A percentile compares a stretch with the other conserved stretches of the same genome.
Conservation (phyloP, 2,113 vertebrate species). For the Brachionichthys hirsutus region DNA sequence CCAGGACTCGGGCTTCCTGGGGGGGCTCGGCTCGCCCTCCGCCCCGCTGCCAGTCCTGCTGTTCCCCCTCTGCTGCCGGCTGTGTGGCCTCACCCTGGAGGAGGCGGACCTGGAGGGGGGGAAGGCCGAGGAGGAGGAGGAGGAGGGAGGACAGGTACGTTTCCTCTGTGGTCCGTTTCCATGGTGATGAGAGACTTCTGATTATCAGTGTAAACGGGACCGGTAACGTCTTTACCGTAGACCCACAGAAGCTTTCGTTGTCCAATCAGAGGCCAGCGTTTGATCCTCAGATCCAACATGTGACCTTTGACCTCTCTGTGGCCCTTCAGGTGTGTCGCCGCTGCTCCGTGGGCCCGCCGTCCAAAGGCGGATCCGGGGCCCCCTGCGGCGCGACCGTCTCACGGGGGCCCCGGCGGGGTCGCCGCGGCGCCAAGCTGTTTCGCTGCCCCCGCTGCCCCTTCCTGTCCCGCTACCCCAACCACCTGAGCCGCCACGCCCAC, state of each 20-base stretch:
- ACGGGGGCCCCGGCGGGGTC: neutral
- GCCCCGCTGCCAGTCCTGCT: conserved; percentile 84
- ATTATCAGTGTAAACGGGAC: too few species aligned
- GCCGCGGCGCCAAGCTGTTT: conserved; percentile 78
- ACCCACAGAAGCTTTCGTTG: too few species aligned
- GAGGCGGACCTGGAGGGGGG: conserved; percentile 59
- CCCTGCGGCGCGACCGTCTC: conserved; percentile 20
- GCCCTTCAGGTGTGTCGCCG: conserved; percentile 78
- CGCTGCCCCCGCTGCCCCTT: conserved; percentile 89
- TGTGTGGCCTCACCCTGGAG: conserved; percentile 88
- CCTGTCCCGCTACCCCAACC: conserved; percentile 93
- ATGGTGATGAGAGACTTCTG: too few species aligned
- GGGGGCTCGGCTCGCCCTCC: conserved; percentile 51
- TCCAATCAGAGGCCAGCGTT: too few species aligned
- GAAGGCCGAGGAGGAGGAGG: conserved; percentile 52
- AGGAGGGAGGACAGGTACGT: conserved; percentile 83
- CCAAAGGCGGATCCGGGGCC: conserved; percentile 62
- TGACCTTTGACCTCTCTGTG: neutral
- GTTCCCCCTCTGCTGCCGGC: conserved; percentile 89
- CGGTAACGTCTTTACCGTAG: too few species aligned
- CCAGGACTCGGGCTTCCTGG: conserved; percentile 58
- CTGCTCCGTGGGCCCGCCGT: conserved; percentile 79
- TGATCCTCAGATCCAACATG: too few species aligned
- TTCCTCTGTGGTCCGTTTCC: too few species aligned
- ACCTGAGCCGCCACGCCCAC: conserved; percentile 93